Percentiles rank a stretch among this genome's conserved stretches.
phyloP scores from a whole-genome alignment of 2,113 vertebrate species.

The Scomber japonicus region DNA sequence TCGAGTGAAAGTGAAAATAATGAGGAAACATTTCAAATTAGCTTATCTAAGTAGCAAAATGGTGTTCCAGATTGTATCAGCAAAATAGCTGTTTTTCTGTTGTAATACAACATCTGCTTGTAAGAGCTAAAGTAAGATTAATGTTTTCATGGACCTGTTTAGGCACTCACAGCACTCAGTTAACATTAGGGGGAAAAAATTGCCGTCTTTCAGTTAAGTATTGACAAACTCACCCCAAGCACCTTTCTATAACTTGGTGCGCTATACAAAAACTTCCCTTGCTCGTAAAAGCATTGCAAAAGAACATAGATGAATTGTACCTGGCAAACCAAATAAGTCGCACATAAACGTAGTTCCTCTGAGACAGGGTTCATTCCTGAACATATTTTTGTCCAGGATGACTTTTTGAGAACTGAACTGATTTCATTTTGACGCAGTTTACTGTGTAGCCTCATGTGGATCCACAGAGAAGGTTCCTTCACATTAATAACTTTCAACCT shows the following conservation, averaged over 20 bases:
- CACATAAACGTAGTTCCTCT: neutral
- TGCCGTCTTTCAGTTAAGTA: neutral
- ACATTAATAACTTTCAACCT: constrained; percentile 28
- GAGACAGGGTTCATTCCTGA: neutral
- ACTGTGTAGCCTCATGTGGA: neutral
- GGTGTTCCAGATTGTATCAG: neutral
- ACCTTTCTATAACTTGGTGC: neutral
- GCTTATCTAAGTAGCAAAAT: neutral
- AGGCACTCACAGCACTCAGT: neutral
- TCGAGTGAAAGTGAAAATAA: neutral
- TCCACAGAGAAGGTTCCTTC: neutral
- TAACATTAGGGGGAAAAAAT: neutral
- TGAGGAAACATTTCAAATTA: neutral
- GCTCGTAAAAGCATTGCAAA: neutral
- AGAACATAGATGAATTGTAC: neutral
- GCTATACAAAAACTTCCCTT: neutral
- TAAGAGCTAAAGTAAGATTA: neutral
- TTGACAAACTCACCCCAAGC: neutral
- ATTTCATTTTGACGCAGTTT: neutral
- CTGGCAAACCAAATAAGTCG: neutral
- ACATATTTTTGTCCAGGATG: constrained; percentile 9
- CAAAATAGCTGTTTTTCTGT: neutral
- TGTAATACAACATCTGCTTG: neutral
- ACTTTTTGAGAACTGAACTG: neutral
- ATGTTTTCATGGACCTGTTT: neutral